Evolutionary conservation across 2,113 vertebrate species (phyloP).

Genomic region (Zosterops borbonicus): DNA sequence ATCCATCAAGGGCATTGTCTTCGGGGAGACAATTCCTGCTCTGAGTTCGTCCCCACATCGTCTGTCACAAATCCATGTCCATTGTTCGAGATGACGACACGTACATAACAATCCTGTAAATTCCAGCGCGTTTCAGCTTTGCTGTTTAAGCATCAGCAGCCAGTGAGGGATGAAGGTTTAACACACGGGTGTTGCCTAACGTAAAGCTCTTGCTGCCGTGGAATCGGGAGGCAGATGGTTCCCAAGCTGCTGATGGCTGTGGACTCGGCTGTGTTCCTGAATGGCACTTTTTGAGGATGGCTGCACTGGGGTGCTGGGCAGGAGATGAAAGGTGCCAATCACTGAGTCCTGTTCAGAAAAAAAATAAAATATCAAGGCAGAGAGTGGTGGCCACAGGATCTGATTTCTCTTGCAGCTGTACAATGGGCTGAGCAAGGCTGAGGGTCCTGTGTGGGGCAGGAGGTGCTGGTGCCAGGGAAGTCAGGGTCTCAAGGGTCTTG

Average conservation of each 20-base stretch:
- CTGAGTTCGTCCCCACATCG: neutral
- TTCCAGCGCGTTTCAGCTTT: neutral
- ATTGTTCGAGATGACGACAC: neutral
- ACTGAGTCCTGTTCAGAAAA: neutral
- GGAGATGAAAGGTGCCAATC: neutral
- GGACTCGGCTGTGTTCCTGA: neutral
- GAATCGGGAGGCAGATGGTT: neutral
- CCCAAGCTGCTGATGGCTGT: fast-evolving
- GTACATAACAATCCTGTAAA: neutral
- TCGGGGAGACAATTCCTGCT: neutral
- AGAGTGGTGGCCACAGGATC: neutral
- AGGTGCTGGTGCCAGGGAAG: fast-evolving
- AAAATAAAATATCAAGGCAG: neutral
- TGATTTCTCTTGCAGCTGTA: neutral
- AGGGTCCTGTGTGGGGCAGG: neutral
- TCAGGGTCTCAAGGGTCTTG: neutral
- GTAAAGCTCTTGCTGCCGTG: neutral
- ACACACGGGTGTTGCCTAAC: neutral
- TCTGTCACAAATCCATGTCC: neutral
- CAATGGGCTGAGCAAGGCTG: neutral
- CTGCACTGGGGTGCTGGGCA: neutral
- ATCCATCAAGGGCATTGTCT: constrained; percentile 59
- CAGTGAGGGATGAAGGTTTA: neutral
- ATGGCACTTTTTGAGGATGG: neutral
- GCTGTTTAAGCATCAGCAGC: neutral